Evolutionary conservation across 2,888 invertebrate genomes (phyloP), one percentile per base, ranked within the genome.

Genomic region (Conistra vaccinii): DNA sequence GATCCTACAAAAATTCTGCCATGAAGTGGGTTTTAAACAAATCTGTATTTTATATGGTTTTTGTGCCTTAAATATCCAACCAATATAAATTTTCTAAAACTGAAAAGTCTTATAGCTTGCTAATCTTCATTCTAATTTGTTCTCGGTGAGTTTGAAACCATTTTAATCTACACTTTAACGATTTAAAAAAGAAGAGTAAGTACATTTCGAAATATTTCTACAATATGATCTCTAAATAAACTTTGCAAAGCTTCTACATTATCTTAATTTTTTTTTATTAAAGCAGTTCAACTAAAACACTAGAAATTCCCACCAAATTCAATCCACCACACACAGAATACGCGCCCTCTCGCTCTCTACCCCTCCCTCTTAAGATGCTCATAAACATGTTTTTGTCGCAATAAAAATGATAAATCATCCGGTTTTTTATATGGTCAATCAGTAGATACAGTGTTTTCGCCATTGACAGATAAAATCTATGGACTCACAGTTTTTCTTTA

Each of bases 351-450:
- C 80, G 69, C 84, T 78, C 77, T 83, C 86, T 92, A 86, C 92
- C 93, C 94, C 94, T 95, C 93, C 94, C 94, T 95, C 95, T 94
- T 96, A 95, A 96, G 95, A 95, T 95, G 94, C 95, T 94, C 96
- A 96, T 96, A 96, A 96, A 96, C 96, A 96, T 96, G 96, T 96
- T 96, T 96, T 96, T 96, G 94, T 94, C 92, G 95, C 96, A 95
- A 96, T 96, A 96, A 96, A 96, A 96, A 96, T 96, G 96, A 96
- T 96, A 96, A 96, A 96, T 96, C 96, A 95, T 94, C 94, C 90
- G 92, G 76, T 96, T 96, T 96, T 96, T 96, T 96, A 96, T 96
- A 94, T 94, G 96, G 95, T 95, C 96, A 96, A 96, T 96, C 96
- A 96, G 95, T 93, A 93, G 94, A 95, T 95, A 95, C 93, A 92